Conservation (phyloP, 2,888 invertebrate species). For the Drosophila melanosoma region DNA sequence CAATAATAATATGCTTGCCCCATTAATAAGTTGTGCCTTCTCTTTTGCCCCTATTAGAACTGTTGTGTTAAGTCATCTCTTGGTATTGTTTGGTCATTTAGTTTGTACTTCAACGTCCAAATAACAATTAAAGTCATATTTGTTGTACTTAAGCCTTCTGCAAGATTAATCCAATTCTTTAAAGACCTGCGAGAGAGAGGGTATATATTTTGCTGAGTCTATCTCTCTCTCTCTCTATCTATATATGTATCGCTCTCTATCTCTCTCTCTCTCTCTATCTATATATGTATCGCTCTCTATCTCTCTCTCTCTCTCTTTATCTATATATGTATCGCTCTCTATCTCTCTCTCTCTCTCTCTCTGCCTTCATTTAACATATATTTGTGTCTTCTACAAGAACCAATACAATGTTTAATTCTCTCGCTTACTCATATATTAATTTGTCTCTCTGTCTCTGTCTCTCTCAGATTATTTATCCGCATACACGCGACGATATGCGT, state of each 20-base stretch:
- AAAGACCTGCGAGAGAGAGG: neutral
- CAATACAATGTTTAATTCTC: neutral
- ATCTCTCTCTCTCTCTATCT: neutral
- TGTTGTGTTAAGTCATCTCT: too few species aligned
- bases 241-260: too few species aligned
- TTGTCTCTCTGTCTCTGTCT: neutral
- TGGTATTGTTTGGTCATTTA: too few species aligned
- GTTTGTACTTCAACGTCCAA: too few species aligned
- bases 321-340: too few species aligned
- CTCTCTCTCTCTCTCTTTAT: neutral
- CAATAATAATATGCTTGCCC: too few species aligned
- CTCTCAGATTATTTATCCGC: constrained; percentile 93
- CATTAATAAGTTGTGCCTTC: too few species aligned
- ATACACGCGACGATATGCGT: constrained; percentile 93
- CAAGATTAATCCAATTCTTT: neutral
- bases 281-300: too few species aligned
- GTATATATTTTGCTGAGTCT: neutral
- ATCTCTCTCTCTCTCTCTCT: neutral
- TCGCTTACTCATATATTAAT: neutral
- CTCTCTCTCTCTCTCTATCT: neutral
- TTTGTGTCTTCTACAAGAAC: neutral
- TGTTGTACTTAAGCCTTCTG: neutral
- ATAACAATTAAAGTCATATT: neutral
- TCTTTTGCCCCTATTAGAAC: too few species aligned
- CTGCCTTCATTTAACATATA: neutral